Base-by-base conservation (phyloP, 2,888 invertebrate genomes). In the Beris morrisii region DNA sequence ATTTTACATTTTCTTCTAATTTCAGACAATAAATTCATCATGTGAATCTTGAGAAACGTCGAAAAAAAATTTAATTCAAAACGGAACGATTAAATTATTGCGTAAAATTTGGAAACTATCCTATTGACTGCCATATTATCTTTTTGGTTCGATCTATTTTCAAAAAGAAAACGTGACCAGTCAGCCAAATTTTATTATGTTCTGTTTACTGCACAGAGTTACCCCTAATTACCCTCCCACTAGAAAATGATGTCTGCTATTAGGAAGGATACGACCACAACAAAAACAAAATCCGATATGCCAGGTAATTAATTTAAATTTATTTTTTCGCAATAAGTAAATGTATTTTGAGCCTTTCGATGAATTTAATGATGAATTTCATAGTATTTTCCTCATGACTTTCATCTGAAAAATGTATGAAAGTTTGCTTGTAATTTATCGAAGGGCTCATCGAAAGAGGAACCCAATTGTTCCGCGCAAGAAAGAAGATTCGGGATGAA, bases 201-300 rank as follows among this genome's bases (percentile, higher is more conserved):
- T 65, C 61, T 44, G 30, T 61, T 65, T 46, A 67, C 63, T 65
- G 69, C 67, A 69, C 45, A 48, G 28, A 65, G 53, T 59, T 58
- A 67, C 59, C 67, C 67, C 61, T 61, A 52, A 57, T 53, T 52
- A 68, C 54, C 69, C 69, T 69, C 45, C 67, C 46, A 65, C 61
- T 67, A 65, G 65, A 54, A 67, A 70, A 70, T 70, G 68, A 70
- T 70, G 70, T 70, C 70, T 68, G 68, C 68, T 67, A 68, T 68
- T 55, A 70, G 68, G 44, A 69, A 69, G 64, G 65, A 67, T 48
- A 67, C 61, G 50, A 61, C 61, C 1, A 61, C 52, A 22, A 52
- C 52, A 38, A 22, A 50, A 22, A 32, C 61, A 31, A 59, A 66
- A 61, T 48, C 48, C 68, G 70, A 70, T 61, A 70, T 70, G 70